These are phyloP conservation scores for Nothoprocta perdicaria DNA, from an alignment of 2,113 vertebrate genomes.

Conservation along the genomic window DNA sequence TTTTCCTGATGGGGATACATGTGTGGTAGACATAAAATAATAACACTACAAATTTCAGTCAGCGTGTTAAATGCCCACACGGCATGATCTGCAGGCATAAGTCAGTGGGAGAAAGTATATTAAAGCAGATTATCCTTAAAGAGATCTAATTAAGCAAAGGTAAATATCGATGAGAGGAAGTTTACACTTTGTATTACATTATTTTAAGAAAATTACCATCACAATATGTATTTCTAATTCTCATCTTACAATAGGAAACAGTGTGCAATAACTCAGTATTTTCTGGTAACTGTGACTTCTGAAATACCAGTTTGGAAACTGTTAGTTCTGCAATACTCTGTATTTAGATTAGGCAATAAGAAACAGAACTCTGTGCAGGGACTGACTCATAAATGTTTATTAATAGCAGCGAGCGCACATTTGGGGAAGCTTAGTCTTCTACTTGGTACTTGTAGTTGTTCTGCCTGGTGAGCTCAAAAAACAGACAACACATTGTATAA, in stretches of 20 bases:
- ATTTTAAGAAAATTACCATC: neutral
- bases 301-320: neutral
- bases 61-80: neutral
- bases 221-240: neutral
- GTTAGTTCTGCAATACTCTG: neutral
- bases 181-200: neutral
- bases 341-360: neutral
- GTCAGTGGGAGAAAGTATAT: neutral
- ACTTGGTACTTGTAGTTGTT: neutral
- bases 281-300: neutral
- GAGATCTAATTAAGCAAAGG: neutral
- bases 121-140: neutral
- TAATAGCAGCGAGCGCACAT: neutral
- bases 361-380: neutral
- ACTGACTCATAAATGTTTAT: neutral
- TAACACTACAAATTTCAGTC: neutral
- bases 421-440: neutral
- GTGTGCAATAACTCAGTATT: neutral
- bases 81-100: neutral
- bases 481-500: accelerated
- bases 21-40: neutral
- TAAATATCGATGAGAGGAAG: conserved; percentile 32
- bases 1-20: neutral
- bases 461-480: neutral
- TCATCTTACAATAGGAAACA: neutral